Percentiles rank a stretch among this genome's conserved stretches.
Conservation (phyloP, 2,888 invertebrate species). For the Dermolepida albohirtum region DNA sequence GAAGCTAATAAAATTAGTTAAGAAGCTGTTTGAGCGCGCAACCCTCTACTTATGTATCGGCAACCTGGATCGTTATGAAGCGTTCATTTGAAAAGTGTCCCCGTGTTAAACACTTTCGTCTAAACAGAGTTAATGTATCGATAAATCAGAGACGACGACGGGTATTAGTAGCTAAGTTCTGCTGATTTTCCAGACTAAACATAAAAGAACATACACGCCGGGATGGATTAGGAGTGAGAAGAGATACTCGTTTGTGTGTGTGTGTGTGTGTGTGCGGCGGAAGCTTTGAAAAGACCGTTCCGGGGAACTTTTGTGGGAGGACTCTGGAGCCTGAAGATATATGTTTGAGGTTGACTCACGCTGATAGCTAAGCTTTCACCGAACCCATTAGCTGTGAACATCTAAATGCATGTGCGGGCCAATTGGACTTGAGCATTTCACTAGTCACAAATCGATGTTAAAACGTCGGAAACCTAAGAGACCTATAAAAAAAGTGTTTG, state of each 20-base stretch:
- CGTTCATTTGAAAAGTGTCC: slow-evolving; percentile 15
- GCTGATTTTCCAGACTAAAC: slow-evolving; percentile 25
- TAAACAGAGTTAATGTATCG: slow-evolving; percentile 54
- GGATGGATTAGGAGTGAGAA: slow-evolving; percentile 14
- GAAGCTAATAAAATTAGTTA: slow-evolving; percentile 44
- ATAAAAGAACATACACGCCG: slow-evolving; percentile 1
- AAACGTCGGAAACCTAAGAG: slow-evolving; percentile 21
- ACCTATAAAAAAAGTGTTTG: slow-evolving; percentile 15
- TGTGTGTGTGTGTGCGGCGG: slow-evolving; percentile 2
- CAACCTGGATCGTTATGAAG: slow-evolving; percentile 11
- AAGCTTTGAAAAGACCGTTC: slow-evolving; percentile 4
- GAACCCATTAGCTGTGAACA: slow-evolving; percentile 41
- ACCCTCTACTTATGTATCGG: not conserved
- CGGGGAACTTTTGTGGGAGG: slow-evolving; percentile 29
- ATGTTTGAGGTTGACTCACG: slow-evolving; percentile 38
- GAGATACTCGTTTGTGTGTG: not conserved
- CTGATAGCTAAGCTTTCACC: slow-evolving; percentile 41
- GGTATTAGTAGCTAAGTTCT: slow-evolving; percentile 51
- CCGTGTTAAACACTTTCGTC: slow-evolving; percentile 29
- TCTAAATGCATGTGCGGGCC: slow-evolving; percentile 35
- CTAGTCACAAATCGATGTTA: slow-evolving; percentile 32
- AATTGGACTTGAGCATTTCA: slow-evolving; percentile 19
- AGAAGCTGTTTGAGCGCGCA: slow-evolving; percentile 34
- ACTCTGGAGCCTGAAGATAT: slow-evolving; percentile 31
- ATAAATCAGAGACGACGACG: slow-evolving; percentile 55